Base-by-base conservation (phyloP, 2,797 vertebrate genomes). In the Rhincodon typus region DNA sequence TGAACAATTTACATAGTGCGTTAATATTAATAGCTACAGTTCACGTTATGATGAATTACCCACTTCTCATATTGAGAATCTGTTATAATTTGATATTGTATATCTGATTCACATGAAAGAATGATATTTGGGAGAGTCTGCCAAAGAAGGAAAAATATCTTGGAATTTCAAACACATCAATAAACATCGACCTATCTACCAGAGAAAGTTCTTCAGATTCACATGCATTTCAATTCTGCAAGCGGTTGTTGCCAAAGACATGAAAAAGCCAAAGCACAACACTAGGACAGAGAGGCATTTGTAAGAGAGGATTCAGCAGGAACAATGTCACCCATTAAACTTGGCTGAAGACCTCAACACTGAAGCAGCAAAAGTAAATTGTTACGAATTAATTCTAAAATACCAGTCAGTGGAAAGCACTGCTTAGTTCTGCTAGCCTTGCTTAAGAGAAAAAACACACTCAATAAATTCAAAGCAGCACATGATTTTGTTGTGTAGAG, bases 391-490 rank as follows among this genome's bases (percentile, higher is more conserved):
- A 93, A 93, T 95, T 72, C 94, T 95, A 19, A 95, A 74, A 95
- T 77, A 53, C 94, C 94, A 95, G 94, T 72, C 70, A 95, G 70
- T 77, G 94, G 25, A 53, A 74, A 77, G 94, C 69, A n/a, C 46
- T 74, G 70, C 42, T 53, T 50, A 74, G 30, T 77, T 30, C 46
- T 25, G 46, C 23, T 57, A 72, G 70, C 1, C 50, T 95, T 95
- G 90, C 62, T 42, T 21, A 42, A 93, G 38, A n/a, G 66, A 66
- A n/a, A 42, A 21, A 42, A 82, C 17, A 88, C 50, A 38, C 30
- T 57, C 82, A 86, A 30, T n/a, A 90, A 90, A 62, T 57, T 34
- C 53, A 62, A 62, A 62, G 12, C 42, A 67, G 62, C 38, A 67
- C 62, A 93, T 93, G 66, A 42, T 25, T 67, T 93, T 66, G 34